These are phyloP conservation scores for Thalassarche chlororhynchos DNA, from an alignment of 2,113 vertebrate species.

Conservation along the genomic window DNA sequence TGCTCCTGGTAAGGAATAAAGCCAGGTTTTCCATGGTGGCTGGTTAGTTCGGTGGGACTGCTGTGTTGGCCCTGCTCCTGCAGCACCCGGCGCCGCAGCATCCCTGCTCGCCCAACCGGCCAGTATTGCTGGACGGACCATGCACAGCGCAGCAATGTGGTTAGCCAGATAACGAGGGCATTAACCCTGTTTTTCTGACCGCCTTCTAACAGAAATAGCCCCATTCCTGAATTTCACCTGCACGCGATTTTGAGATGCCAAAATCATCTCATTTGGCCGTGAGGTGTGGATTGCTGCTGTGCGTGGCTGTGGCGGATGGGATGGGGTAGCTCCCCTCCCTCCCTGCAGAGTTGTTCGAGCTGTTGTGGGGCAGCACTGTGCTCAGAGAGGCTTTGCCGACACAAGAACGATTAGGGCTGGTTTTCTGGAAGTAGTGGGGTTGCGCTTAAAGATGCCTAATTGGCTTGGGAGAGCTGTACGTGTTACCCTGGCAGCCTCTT, in stretches of 20 bases:
- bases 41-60: neutral
- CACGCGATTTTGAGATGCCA: neutral
- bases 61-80: neutral
- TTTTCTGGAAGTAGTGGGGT: neutral
- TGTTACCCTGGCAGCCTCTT: neutral
- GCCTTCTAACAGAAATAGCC: neutral
- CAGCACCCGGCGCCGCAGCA: neutral
- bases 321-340: neutral
- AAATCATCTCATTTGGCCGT: neutral
- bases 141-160: neutral
- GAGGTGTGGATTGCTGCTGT: neutral
- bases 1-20: neutral
- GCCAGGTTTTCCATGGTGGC: neutral
- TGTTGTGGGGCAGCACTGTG: neutral
- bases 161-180: neutral
- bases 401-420: neutral
- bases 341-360: neutral
- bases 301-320: rapidly evolving
- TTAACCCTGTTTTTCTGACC: neutral
- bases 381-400: neutral
- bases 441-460: neutral
- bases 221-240: neutral
- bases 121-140: neutral
- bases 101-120: neutral
- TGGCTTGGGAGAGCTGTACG: neutral